Evolutionary conservation across 1,140 invertebrate species (phyloP).

Genomic region (Maconellicoccus hirsutus): DNA sequence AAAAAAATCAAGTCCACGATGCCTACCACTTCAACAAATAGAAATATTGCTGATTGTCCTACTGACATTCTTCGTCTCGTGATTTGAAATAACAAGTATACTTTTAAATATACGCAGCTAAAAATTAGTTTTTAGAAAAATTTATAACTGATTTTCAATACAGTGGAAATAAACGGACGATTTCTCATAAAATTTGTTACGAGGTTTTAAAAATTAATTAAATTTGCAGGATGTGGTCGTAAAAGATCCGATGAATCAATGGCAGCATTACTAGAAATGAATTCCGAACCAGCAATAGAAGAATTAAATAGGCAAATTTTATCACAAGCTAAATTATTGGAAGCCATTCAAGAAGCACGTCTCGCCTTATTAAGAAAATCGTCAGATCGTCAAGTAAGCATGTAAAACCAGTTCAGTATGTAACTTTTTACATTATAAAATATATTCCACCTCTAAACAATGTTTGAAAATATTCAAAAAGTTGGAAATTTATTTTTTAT

Average conservation of each 20-base stretch:
- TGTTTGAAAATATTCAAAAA: too few relatives aligned
- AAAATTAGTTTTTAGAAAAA: background rate
- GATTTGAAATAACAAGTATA: too few relatives aligned
- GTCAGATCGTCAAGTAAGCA: background rate
- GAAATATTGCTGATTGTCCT: too few relatives aligned
- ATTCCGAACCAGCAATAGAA: slow-evolving; percentile 53
- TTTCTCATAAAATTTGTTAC: background rate
- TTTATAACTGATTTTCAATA: too few relatives aligned
- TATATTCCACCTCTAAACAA: too few relatives aligned
- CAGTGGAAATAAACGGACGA: too few relatives aligned
- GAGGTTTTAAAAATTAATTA: background rate
- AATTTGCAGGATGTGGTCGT: slow-evolving; percentile 47
- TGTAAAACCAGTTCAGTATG: too few relatives aligned
- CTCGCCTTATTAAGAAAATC: slow-evolving; percentile 40
- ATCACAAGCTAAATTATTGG: slow-evolving; percentile 61
- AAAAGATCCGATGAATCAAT: slow-evolving; percentile 51
- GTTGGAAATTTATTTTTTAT: too few relatives aligned
- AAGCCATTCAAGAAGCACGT: slow-evolving; percentile 60
- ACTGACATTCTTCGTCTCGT: too few relatives aligned
- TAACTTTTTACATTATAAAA: too few relatives aligned
- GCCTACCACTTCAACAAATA: too few relatives aligned
- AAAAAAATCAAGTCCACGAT: too few relatives aligned
- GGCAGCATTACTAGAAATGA: slow-evolving; percentile 47
- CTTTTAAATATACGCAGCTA: background rate
- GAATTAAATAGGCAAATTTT: slow-evolving; percentile 60